A percentile compares a stretch with the other conserved stretches of the same genome.
phyloP scores from a whole-genome alignment of 2,888 invertebrate species.

The Drosophila nr. fundita region DNA sequence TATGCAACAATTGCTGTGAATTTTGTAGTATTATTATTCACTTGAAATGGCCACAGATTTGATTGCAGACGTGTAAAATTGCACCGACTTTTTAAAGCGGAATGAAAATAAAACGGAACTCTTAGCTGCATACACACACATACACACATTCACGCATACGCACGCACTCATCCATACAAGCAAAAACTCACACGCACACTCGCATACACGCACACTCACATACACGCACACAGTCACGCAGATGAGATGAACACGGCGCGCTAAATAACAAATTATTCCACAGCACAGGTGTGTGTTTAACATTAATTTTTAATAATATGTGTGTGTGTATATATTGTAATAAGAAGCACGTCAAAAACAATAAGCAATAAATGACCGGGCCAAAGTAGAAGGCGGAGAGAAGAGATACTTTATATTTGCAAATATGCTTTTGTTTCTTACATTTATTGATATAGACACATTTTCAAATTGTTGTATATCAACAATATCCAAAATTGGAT shows the following conservation, averaged over 20 bases:
- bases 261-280: conserved; percentile 42
- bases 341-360: conserved; percentile 37
- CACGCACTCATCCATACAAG: conserved; percentile 23
- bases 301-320: conserved; percentile 19
- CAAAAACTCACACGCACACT: conserved; percentile 23
- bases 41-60: conserved; percentile 42
- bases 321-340: not conserved
- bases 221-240: conserved; percentile 10
- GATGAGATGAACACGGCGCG: conserved; percentile 39
- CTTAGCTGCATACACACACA: conserved; percentile 25
- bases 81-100: conserved; percentile 19
- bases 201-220: conserved; percentile 17
- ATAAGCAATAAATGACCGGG: conserved; percentile 31
- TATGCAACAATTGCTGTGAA: conserved; percentile 18
- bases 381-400: conserved; percentile 9
- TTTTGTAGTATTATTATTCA: conserved; percentile 51
- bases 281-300: conserved; percentile 46
- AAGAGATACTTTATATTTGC: not conserved
- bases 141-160: conserved; percentile 9
- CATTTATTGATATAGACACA: conserved; percentile 42
- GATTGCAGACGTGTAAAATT: conserved; percentile 44
- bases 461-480: conserved; percentile 37
- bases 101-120: conserved; percentile 49
- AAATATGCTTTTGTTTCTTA: conserved; percentile 39
- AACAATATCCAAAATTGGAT: conserved; percentile 40